Base-by-base conservation (phyloP, 35 echinoderm and acorn worm genomes). In the Anneissia japonica region DNA sequence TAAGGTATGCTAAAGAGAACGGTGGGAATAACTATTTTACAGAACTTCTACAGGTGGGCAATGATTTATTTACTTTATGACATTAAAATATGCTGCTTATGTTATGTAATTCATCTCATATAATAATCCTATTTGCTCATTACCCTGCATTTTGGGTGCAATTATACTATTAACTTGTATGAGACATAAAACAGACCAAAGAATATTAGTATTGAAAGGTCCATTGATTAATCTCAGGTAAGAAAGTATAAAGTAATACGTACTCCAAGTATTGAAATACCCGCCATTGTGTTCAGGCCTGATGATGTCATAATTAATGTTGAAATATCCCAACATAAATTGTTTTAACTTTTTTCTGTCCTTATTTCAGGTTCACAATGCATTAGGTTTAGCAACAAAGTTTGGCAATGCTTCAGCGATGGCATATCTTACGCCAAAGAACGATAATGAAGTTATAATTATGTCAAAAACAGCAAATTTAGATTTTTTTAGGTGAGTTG, bases 361-460 rank as follows among this genome's bases (percentile, higher is more conserved):
- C 38, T 32, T 38, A 0, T 87, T 31, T 29, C 86, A 94, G 92
- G 46, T 87, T 37, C 92, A 94, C 72, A 87, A 64, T 82, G 92
- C 92, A 23, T 80, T 94, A 34, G 88, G 88, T 51, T 79, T 94
- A 34, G 77, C 92, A 16, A 83, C 84, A 3, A 83, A 31, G 21
- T 56, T 94, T 11, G 92, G 87, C 26, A 86, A 87, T 34, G 92
- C 92, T 32, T 82, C 92, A 79, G 92, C 92, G 21, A 83, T 94
- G 79, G 87, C 88, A 7, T 90, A 90, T 74, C 78, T 94, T 12
- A 94, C 87, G 3, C 92, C 92, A 4, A 94, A 83, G 32, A 90
- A 94, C 41, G 92, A 94, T 38, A 73, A 94, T 79, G 92, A 94
- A 36, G 88, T 94, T 77, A 76, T 94, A 31, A 87, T 94, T 6